phyloP scores from a whole-genome alignment of 2,888 invertebrate genomes.

The Ormyrus nitidulus region DNA sequence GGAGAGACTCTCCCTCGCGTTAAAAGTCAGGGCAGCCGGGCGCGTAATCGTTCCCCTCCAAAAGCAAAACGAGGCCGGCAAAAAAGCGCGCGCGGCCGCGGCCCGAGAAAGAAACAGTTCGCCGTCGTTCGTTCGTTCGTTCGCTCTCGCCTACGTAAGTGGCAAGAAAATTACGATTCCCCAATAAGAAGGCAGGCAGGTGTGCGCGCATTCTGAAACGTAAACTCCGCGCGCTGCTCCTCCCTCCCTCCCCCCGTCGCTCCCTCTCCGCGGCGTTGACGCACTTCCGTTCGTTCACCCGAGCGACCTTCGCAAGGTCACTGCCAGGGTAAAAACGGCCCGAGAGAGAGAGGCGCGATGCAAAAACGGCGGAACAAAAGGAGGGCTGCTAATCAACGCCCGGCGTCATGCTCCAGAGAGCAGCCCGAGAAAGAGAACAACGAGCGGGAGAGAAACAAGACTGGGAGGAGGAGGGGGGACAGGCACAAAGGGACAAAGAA shows the following conservation, averaged over 20 bases:
- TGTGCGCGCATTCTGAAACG: conserved; percentile 33
- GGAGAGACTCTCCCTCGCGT: neutral
- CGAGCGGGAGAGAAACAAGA: conserved; percentile 33
- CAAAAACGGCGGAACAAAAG: conserved; percentile 61
- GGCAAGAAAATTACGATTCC: conserved; percentile 54
- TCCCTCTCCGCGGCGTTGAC: conserved; percentile 14
- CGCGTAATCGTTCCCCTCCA: neutral
- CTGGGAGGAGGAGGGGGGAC: conserved; percentile 17
- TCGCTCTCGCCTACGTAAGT: conserved; percentile 41
- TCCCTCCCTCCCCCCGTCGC: neutral
- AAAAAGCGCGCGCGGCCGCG: neutral
- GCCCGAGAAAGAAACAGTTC: conserved; percentile 33
- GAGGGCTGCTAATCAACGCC: conserved; percentile 74
- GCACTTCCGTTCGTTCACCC: conserved; percentile 72
- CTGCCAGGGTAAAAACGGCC: conserved; percentile 61
- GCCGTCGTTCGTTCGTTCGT: neutral
- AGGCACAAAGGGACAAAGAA: conserved; percentile 20
- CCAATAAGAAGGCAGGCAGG: conserved; percentile 39
- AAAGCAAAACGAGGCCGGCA: neutral
- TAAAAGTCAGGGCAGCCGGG: neutral
- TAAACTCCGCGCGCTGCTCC: conserved; percentile 28
- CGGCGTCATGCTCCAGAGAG: conserved; percentile 73
- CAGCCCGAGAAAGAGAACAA: conserved; percentile 58
- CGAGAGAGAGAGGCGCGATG: conserved; percentile 61
- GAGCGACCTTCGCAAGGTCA: conserved; percentile 75